Conservation (phyloP, 1,140 invertebrate genomes). For the Drosophila varians region DNA sequence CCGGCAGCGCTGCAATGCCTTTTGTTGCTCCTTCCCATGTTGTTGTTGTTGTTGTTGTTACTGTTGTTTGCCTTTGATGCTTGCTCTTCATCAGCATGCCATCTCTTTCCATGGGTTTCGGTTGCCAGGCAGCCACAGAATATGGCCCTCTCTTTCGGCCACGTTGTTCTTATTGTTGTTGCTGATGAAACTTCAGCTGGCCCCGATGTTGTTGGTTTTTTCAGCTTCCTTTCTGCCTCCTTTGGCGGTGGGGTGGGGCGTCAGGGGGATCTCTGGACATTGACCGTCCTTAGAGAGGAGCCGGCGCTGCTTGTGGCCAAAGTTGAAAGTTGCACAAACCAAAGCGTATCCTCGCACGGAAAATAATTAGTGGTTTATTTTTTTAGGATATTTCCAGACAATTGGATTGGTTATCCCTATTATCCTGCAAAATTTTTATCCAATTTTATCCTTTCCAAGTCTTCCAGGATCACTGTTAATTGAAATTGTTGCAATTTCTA, state of each 20-base stretch:
- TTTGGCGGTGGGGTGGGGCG: not conserved
- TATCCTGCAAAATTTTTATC: too few species aligned
- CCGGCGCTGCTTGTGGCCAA: not conserved
- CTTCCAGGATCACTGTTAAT: constrained; percentile 39
- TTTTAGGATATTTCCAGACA: too few species aligned
- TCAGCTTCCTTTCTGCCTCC: not conserved
- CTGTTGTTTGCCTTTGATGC: constrained; percentile 40
- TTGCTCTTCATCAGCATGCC: constrained; percentile 25
- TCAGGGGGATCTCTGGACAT: constrained; percentile 34
- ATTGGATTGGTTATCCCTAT: not conserved
- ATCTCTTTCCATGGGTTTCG: constrained; percentile 16
- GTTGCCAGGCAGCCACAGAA: constrained; percentile 51
- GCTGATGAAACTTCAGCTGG: constrained; percentile 66
- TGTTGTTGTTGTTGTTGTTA: constrained; percentile 46
- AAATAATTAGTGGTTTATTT: not conserved
- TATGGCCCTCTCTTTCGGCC: constrained; percentile 27
- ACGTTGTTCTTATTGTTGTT: constrained; percentile 15
- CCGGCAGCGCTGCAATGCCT: constrained; percentile 43
- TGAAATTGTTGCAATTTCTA: constrained; percentile 38
- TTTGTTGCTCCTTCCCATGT: constrained; percentile 45
- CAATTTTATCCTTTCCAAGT: not conserved
- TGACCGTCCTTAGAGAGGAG: constrained; percentile 46
- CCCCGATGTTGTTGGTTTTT: constrained; percentile 37
- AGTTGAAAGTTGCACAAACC: constrained; percentile 1
- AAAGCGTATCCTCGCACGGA: not conserved